These are phyloP conservation scores for Pseudopleuronectes americanus DNA, from an alignment of 2,797 vertebrate species.

Conservation along the genomic window DNA sequence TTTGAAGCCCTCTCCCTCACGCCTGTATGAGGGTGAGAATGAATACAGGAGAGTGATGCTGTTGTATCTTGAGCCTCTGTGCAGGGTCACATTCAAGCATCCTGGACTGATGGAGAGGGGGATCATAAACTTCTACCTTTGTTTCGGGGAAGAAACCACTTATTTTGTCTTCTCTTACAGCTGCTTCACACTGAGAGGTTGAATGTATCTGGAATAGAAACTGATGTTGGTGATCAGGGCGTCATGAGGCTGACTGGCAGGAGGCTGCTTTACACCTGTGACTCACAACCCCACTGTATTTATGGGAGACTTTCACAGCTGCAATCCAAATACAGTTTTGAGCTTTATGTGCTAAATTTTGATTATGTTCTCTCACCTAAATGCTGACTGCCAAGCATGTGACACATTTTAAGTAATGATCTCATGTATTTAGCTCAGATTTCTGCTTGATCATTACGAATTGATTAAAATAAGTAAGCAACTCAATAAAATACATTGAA, in stretches of 20 bases:
- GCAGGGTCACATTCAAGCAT: conserved; percentile 89
- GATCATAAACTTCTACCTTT: too few species aligned
- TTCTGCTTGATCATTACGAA: background rate
- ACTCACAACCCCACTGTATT: conserved; percentile 13
- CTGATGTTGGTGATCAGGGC: too few species aligned
- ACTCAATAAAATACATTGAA: too few species aligned
- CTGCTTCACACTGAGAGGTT: too few species aligned
- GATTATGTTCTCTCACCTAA: background rate
- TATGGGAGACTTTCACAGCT: background rate
- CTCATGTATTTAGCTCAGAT: too few species aligned
- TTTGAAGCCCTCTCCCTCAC: conserved; percentile 20
- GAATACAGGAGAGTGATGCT: conserved; percentile 51
- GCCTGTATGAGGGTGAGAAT: conserved; percentile 5
- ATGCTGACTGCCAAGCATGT: background rate
- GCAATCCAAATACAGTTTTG: conserved; percentile 6
- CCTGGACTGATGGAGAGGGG: conserved; percentile 68
- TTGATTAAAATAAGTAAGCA: background rate
- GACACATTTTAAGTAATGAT: too few species aligned
- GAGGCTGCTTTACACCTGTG: conserved; percentile 11
- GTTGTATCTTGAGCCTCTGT: conserved; percentile 90
- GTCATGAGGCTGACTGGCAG: conserved; percentile 5
- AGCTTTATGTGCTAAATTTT: background rate
- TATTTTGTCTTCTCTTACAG: background rate
- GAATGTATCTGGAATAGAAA: too few species aligned
- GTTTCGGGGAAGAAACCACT: too few species aligned